phyloP scores from a whole-genome alignment of 2,888 invertebrate genomes.

The Agrenia bidenticulata region DNA sequence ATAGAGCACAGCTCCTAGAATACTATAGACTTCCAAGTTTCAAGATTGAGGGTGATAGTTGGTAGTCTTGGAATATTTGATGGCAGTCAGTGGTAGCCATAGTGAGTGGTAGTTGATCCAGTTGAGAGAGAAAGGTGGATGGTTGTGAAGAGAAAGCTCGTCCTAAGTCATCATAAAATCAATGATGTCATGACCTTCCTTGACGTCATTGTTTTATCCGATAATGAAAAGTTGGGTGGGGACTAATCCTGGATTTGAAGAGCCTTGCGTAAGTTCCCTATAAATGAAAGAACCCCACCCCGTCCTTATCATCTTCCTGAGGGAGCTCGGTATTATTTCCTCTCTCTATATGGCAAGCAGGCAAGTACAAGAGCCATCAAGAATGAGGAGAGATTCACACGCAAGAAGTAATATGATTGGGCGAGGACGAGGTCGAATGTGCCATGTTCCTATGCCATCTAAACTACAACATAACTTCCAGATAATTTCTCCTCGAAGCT shows the following conservation, averaged over 20 bases:
- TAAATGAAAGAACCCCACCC: not conserved
- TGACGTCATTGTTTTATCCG: slow-evolving; percentile 23
- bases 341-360: not conserved
- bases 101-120: too few relatives aligned
- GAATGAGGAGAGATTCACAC: too few relatives aligned
- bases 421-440: slow-evolving; percentile 21
- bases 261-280: slow-evolving; percentile 3
- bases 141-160: not conserved
- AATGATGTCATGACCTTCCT: slow-evolving; percentile 42
- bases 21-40: too few relatives aligned
- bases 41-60: too few relatives aligned
- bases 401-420: not conserved
- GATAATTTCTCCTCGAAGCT: not conserved
- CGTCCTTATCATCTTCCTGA: not conserved
- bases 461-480: not conserved
- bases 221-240: slow-evolving; percentile 14
- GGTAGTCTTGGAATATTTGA: too few relatives aligned
- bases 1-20: too few relatives aligned
- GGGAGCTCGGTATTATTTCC: not conserved
- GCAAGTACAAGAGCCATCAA: not conserved
- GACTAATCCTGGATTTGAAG: slow-evolving; percentile 7
- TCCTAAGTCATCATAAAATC: slow-evolving; percentile 30
- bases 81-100: too few relatives aligned
- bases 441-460: too few relatives aligned
- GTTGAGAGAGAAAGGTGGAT: slow-evolving; percentile 7